Evolutionary conservation across 2,888 invertebrate species (phyloP), one percentile per base, ranked within the genome.

Genomic region (Eilema depressum): DNA sequence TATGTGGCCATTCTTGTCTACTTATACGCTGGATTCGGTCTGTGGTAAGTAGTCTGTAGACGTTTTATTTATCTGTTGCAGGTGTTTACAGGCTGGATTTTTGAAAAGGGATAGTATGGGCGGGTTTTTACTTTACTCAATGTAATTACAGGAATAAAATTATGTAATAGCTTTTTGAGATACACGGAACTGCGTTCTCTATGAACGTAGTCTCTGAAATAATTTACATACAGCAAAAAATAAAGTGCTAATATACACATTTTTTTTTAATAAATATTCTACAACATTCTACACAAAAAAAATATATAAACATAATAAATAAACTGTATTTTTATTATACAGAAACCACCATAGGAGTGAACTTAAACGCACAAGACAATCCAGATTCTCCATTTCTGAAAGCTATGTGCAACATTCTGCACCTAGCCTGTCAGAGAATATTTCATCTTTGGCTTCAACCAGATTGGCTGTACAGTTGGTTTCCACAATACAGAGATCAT

Each of bases 1-100:
- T 74, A 86, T 96, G 5, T 96, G 95, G 90, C 95, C 95, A 0
- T 95, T 91, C 71, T 82, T 96, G 10, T 95, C 96, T 30, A 90
- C 93, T 1, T 96, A 96, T 83, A 96, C 96, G 0, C 86, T 97
- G 75, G 97, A 97, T 86, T 96, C 96, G 53, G 96, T 97, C 30
- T 96, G 96, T 86, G 96, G 97, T 97, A 81, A 87, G 93, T 88
- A 33, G 33, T 61, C 4, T n/a, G 20, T 30, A 59, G 17, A 28
- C 30, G 10, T 33, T 30, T 30, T 30, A 20, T 61, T 60, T 20
- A 14, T 56, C 25, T 56, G 10, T 47, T 47, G 20, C 17, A 47
- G 7, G 17, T 17, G 17, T 37, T 37, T 41, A 17, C 17, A 17
- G 41, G 41, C 0, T 14, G 0, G 4, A 17, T 41, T 41, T 41